Conservation (phyloP, 2,888 invertebrate species). For the Dermolepida albohirtum region DNA sequence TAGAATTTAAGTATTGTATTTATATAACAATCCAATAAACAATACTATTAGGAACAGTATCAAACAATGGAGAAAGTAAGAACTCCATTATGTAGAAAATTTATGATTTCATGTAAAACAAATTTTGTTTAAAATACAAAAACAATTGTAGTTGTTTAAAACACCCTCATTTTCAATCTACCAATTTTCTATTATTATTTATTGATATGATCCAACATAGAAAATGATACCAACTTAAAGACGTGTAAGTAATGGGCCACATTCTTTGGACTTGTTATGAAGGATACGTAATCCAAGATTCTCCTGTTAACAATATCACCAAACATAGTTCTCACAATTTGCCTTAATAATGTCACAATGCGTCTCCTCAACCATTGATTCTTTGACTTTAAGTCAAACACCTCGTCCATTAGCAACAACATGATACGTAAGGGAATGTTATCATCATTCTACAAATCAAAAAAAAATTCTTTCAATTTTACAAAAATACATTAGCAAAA, state of each 20-base stretch:
- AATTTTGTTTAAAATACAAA: too few relatives aligned
- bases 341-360: slow-evolving; percentile 79
- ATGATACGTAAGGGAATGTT: slow-evolving; percentile 86
- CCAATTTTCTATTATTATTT: too few relatives aligned
- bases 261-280: slow-evolving; percentile 87
- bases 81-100: too few relatives aligned
- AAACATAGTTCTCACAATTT: slow-evolving; percentile 83
- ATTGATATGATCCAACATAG: background rate
- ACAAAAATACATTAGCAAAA: background rate
- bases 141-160: too few relatives aligned
- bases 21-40: too few relatives aligned
- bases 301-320: slow-evolving; percentile 87
- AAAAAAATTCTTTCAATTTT: slow-evolving; percentile 3
- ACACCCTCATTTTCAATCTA: too few relatives aligned
- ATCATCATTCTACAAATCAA: slow-evolving; percentile 70
- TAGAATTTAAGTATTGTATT: too few relatives aligned
- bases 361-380: slow-evolving; percentile 85
- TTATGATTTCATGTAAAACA: too few relatives aligned
- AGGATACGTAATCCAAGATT: slow-evolving; percentile 89
- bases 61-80: too few relatives aligned
- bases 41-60: too few relatives aligned
- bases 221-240: slow-evolving; percentile 76
- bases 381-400: slow-evolving; percentile 84
- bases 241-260: slow-evolving; percentile 87
- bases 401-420: slow-evolving; percentile 84